Evolutionary conservation across 2,113 vertebrate genomes (phyloP).

Genomic region (Heptranchias perlo): DNA sequence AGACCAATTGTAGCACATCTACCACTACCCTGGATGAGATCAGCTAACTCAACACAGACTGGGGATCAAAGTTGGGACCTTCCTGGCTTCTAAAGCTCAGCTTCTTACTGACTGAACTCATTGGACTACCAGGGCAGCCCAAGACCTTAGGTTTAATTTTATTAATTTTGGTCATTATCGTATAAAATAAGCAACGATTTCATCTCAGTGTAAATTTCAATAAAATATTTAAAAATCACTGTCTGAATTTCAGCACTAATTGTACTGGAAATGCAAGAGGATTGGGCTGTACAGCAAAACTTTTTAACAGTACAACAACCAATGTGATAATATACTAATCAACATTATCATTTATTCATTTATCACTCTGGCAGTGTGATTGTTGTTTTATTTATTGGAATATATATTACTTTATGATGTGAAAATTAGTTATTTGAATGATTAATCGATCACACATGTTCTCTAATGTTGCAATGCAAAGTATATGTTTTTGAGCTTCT

Average conservation of each 20-base stretch:
- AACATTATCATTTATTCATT: constrained; percentile 34
- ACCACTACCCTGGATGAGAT: background rate
- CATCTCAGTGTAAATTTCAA: constrained; percentile 15
- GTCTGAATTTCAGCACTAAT: background rate
- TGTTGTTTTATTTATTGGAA: constrained; percentile 34
- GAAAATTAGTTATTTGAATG: constrained; percentile 22
- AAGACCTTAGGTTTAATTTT: background rate
- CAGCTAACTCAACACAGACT: background rate
- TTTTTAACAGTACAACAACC: background rate
- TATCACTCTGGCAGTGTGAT: background rate
- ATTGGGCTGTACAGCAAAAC: background rate
- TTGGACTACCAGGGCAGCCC: background rate
- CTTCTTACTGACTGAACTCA: background rate
- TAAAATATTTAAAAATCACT: background rate
- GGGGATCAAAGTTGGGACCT: background rate
- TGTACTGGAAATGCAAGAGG: background rate
- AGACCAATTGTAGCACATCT: background rate
- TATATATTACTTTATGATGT: constrained; percentile 31
- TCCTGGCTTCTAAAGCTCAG: background rate
- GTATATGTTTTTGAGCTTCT: background rate
- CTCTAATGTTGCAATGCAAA: background rate
- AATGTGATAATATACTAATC: constrained; percentile 29
- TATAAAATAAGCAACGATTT: background rate
- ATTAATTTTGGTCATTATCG: background rate
- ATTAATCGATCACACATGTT: constrained; percentile 9